phyloP scores from a whole-genome alignment of 2,888 invertebrate species.

The Beris morrisii region DNA sequence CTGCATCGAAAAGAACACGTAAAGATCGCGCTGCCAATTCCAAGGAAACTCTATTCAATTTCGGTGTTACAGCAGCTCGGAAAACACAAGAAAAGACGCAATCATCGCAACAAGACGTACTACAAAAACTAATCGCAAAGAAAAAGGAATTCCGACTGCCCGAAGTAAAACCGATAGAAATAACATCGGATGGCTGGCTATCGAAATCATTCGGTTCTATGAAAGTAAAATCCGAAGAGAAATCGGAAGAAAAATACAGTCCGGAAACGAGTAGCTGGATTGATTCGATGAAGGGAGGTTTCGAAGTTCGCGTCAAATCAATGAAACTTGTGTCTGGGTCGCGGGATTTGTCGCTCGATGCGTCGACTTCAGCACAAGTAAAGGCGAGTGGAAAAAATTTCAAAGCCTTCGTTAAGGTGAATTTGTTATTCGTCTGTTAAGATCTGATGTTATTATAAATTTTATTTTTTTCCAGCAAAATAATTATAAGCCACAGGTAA shows the following conservation, averaged over 20 bases:
- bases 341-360: not conserved
- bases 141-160: slow-evolving; percentile 40
- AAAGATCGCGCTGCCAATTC: not conserved
- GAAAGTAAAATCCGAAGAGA: slow-evolving; percentile 39
- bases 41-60: too few species aligned
- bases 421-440: not conserved
- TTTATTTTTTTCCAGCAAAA: slow-evolving; percentile 42
- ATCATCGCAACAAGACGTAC: not conserved
- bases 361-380: slow-evolving; percentile 18
- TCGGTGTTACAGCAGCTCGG: slow-evolving; percentile 9
- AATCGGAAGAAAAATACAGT: slow-evolving; percentile 38
- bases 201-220: slow-evolving; percentile 45
- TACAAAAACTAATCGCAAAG: too few species aligned
- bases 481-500: slow-evolving; percentile 45
- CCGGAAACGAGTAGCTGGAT: slow-evolving; percentile 42
- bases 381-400: slow-evolving; percentile 46
- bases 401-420: slow-evolving; percentile 53
- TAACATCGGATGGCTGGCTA: slow-evolving; percentile 48
- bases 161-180: slow-evolving; percentile 31
- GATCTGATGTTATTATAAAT: not conserved
- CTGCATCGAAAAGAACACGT: slow-evolving; percentile 8
- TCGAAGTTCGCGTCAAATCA: slow-evolving; percentile 46
- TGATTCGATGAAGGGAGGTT: slow-evolving; percentile 46
- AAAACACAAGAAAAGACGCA: not conserved
- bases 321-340: slow-evolving; percentile 41